Base-by-base conservation (phyloP, 2,113 vertebrate species). In the Tupaia tana region DNA sequence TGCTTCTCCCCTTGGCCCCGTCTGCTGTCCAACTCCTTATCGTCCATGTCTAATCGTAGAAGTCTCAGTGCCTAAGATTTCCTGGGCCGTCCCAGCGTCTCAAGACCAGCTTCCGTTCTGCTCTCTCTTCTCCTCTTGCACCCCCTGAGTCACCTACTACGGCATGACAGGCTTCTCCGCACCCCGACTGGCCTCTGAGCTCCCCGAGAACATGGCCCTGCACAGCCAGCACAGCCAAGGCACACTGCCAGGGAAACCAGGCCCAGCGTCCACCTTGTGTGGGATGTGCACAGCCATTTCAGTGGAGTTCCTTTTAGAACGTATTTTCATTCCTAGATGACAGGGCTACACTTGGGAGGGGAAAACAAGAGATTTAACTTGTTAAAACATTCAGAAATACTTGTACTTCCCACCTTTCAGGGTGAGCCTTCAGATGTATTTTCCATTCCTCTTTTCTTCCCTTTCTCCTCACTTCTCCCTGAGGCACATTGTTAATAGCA, bases 381-480 rank as follows among this genome's bases (percentile, higher is more conserved):
- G 18, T n/a, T 56, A 92, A 92, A 97, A 93, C 95, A 92, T 96
- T 96, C 94, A 93, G 80, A 96, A 97, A 67, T 81, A 93, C 97
- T 97, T 93, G 31, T 78, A 86, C 75, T 95, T 95, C 19, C 79
- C 93, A 61, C 92, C 84, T 87, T 97, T 97, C 96, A 78, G 96
- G 94, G 96, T 93, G 79, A 93, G 94, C 93, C 16, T 78, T 74
- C 58, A 81, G 70, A 24, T 24, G 95, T 96, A 94, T 94, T 93
- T 90, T 96, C 94, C 95, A 78, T 85, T 93, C 96, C 95, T 70
- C 91, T 69, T 97, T 96, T 96, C 94, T 88, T n/a, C 27, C 34
- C 14, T 59, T 81, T 73, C 29, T 79, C 3, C 52, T 52, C 61
- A 0, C 29, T 3, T 78, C 81, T 86, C 27, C n/a, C 93, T 90